Conservation (phyloP, 2,113 vertebrate genomes). For the pig (Sus scrofa) region T2T-Sscrofa CM000820.6:25938001-25938500, state of each 20-base stretch:
- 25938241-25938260: background rate
- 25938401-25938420: background rate
- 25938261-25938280: background rate
- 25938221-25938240: background rate
- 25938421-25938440: background rate
- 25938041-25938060: background rate
- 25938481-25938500: background rate
- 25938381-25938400: background rate
- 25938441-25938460: background rate
- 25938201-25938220: background rate
- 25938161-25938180: background rate
- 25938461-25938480: background rate
- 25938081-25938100: background rate
- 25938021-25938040: background rate
- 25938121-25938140: background rate
- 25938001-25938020: background rate
- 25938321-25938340: background rate
- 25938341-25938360: no score
- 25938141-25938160: background rate
- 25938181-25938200: background rate
- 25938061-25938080: background rate
- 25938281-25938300: no score
- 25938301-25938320: background rate
- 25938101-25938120: background rate
- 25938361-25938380: no score